phyloP scores from a whole-genome alignment of 2,888 invertebrate species.

The Ptilodon capucinus region DNA sequence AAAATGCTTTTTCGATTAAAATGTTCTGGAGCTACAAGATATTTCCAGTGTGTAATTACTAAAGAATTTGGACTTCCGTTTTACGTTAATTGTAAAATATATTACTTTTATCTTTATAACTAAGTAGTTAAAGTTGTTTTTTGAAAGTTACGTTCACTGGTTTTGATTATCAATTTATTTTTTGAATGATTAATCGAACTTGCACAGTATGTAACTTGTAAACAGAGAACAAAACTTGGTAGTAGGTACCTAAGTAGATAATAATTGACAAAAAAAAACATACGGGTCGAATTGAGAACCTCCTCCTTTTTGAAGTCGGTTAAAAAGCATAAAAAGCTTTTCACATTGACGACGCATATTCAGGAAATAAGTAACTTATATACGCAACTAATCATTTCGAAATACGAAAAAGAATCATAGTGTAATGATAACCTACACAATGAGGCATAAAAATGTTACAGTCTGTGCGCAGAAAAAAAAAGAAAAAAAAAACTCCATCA shows the following conservation, averaged over 20 bases:
- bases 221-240: too few relatives aligned
- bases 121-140: conserved; percentile 21
- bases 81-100: conserved; percentile 23
- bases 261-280: too few relatives aligned
- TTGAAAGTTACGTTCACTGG: not conserved
- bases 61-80: conserved; percentile 51
- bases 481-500: conserved; percentile 25
- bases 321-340: too few relatives aligned
- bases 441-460: conserved; percentile 50
- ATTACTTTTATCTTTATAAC: conserved; percentile 21
- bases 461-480: conserved; percentile 38
- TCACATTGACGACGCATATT: too few relatives aligned
- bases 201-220: too few relatives aligned
- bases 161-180: not conserved
- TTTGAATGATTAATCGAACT: not conserved
- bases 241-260: too few relatives aligned
- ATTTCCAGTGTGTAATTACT: conserved; percentile 24
- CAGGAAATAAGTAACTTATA: too few relatives aligned
- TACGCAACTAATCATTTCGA: conserved; percentile 36
- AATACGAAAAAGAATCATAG: conserved; percentile 34
- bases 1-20: conserved; percentile 43
- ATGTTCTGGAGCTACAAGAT: conserved; percentile 4
- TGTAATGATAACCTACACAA: conserved; percentile 44
- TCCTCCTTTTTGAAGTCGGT: too few relatives aligned
- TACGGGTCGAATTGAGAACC: too few relatives aligned